Conservation (phyloP, 2,797 vertebrate species). For the Morelia viridis region DNA sequence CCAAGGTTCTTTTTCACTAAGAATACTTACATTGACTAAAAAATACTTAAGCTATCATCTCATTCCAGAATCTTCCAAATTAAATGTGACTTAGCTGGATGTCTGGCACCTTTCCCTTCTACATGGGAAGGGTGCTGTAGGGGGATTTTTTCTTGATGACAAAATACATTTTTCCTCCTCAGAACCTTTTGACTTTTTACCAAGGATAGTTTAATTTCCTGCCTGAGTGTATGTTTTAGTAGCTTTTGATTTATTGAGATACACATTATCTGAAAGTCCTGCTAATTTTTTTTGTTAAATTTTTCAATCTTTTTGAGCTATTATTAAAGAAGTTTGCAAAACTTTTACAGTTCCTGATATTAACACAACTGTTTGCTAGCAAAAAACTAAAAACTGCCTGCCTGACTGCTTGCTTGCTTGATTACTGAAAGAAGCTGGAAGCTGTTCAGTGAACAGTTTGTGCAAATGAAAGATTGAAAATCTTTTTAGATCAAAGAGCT, state of each 20-base stretch:
- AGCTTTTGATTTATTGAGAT: not conserved
- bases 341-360: constrained; percentile 26
- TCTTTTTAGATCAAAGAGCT: not conserved
- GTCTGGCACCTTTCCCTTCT: constrained; percentile 42
- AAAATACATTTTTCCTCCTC: constrained; percentile 25
- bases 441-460: not conserved
- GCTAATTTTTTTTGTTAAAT: constrained; percentile 2
- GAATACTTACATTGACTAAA: not conserved
- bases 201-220: constrained; percentile 43
- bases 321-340: constrained; percentile 34
- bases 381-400: not conserved
- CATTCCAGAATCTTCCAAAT: constrained; percentile 39
- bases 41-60: constrained; percentile 17
- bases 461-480: constrained; percentile 21
- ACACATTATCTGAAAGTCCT: not conserved
- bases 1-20: not conserved
- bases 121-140: constrained; percentile 38
- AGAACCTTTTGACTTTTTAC: constrained; percentile 19
- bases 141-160: constrained; percentile 41
- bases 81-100: constrained; percentile 30
- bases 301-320: constrained; percentile 42
- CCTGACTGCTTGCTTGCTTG: not conserved
- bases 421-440: not conserved
- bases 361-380: constrained; percentile 42
- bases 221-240: not conserved